A percentile compares a stretch with the other conserved stretches of the same genome.
Evolutionary conservation across 1,140 invertebrate genomes (phyloP).

Genomic region (Drepana arcuata): DNA sequence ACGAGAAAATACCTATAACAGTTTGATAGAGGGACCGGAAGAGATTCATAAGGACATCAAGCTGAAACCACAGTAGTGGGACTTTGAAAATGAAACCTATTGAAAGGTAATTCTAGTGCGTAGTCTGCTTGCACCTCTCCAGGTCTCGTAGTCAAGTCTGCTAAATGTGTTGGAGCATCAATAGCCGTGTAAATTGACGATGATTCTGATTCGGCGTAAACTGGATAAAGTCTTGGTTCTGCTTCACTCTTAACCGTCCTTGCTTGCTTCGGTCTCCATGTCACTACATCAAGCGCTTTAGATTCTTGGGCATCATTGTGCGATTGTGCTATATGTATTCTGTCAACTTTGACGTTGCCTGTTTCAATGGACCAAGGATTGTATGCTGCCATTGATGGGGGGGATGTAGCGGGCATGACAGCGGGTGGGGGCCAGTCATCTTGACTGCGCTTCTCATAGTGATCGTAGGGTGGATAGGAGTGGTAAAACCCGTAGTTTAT

Average conservation of each 20-base stretch:
- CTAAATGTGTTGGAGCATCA: constrained; percentile 28
- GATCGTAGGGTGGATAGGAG: constrained; percentile 45
- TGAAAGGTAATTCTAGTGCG: constrained; percentile 59
- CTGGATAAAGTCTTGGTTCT: constrained; percentile 29
- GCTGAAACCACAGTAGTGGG: constrained; percentile 61
- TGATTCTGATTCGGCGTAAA: constrained; percentile 23
- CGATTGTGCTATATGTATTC: constrained; percentile 20
- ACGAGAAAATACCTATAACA: constrained; percentile 37
- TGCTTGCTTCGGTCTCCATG: constrained; percentile 17
- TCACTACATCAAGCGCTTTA: constrained; percentile 6
- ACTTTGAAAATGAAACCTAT: constrained; percentile 64
- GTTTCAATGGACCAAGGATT: constrained; percentile 21
- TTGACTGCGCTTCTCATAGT: constrained; percentile 54
- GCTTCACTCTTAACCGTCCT: constrained; percentile 17
- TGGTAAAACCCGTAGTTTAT: constrained; percentile 66
- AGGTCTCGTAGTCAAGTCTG: constrained; percentile 42
- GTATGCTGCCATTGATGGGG: constrained; percentile 10
- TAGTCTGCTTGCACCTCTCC: constrained; percentile 64
- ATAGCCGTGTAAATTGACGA: constrained; percentile 24
- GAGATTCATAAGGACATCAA: constrained; percentile 48
- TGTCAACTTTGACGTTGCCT: constrained; percentile 25
- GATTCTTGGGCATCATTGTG: constrained; percentile 7
- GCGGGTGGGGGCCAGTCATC: constrained; percentile 27
- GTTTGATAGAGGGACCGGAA: constrained; percentile 36
- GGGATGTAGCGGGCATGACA: constrained; percentile 15